Conservation (phyloP, 2,888 invertebrate genomes). For the Agrotis puta region DNA sequence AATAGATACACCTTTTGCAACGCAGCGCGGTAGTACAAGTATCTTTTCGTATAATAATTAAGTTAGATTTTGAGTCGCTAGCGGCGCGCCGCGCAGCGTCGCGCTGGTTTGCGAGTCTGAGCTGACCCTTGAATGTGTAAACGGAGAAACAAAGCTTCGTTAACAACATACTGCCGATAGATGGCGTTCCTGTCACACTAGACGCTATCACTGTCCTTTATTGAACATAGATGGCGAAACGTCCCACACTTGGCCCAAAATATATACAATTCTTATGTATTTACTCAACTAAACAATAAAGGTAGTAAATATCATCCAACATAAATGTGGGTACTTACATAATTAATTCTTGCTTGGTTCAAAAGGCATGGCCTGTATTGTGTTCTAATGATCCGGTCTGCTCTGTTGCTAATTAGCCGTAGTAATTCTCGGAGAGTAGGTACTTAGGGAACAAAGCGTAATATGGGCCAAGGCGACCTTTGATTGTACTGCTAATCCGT, state of each 20-base stretch:
- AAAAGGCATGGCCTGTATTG: slow-evolving; percentile 3
- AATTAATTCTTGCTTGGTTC: slow-evolving; percentile 5
- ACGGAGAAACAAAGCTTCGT: neutral
- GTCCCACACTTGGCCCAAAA: neutral
- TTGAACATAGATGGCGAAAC: slow-evolving; percentile 21
- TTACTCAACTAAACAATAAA: neutral
- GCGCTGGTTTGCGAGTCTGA: too few relatives aligned
- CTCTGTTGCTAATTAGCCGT: slow-evolving; percentile 34
- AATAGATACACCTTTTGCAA: too few relatives aligned
- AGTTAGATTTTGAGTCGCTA: too few relatives aligned
- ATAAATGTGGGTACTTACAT: neutral
- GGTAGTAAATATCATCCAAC: neutral
- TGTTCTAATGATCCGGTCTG: slow-evolving; percentile 14
- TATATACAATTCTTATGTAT: neutral
- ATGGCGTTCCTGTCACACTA: neutral
- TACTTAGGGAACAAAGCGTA: slow-evolving; percentile 32
- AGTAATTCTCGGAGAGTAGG: slow-evolving; percentile 15
- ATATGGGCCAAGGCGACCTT: slow-evolving; percentile 40
- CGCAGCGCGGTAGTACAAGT: too few relatives aligned
- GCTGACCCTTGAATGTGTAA: too few relatives aligned
- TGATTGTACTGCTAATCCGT: slow-evolving; percentile 30
- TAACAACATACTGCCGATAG: slow-evolving; percentile 3
- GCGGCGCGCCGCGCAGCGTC: too few relatives aligned
- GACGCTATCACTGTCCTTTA: neutral
- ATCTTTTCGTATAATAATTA: too few relatives aligned